Evolutionary conservation across 1,140 invertebrate genomes (phyloP).

Genomic region (Drosophila sproati): DNA sequence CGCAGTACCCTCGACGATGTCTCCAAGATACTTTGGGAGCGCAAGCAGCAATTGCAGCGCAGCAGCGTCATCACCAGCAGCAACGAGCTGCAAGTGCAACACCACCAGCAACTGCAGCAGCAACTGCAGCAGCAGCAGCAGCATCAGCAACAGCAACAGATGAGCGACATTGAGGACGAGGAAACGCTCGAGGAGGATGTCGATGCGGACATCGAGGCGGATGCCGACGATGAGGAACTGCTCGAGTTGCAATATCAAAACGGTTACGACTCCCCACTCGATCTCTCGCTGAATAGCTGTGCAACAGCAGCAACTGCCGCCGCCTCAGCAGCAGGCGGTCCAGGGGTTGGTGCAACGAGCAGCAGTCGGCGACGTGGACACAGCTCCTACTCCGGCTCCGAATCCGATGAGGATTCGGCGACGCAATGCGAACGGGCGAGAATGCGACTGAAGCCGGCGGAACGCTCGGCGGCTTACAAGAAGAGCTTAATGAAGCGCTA

Average conservation of each 20-base stretch:
- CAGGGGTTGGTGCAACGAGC: conserved; percentile 23
- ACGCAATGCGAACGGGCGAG: conserved; percentile 79
- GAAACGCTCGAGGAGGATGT: conserved; percentile 65
- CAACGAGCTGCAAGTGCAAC: conserved; percentile 41
- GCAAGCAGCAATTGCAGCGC: conserved; percentile 73
- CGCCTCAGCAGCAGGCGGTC: conserved; percentile 37
- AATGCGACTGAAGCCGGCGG: conserved; percentile 84
- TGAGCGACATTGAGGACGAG: conserved; percentile 75
- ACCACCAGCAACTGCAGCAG: conserved; percentile 26
- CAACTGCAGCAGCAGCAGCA: conserved; percentile 20
- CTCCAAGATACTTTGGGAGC: conserved; percentile 72
- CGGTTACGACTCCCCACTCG: conserved; percentile 86
- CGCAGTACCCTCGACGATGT: conserved; percentile 73
- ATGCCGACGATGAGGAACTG: conserved; percentile 64
- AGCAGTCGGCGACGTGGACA: conserved; percentile 74
- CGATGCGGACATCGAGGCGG: conserved; percentile 66
- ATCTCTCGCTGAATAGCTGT: conserved; percentile 86
- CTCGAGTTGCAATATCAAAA: conserved; percentile 68
- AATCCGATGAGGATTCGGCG: conserved; percentile 92
- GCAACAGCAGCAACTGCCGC: conserved; percentile 32
- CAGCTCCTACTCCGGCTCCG: conserved; percentile 89
- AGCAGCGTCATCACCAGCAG: conserved; percentile 73
- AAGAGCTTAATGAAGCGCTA: conserved; percentile 95
- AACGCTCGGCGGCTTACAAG: conserved; percentile 91
- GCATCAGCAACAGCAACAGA: conserved; percentile 37